Conservation (phyloP, 2,113 vertebrate species). For the Leptosomus discolor region DNA sequence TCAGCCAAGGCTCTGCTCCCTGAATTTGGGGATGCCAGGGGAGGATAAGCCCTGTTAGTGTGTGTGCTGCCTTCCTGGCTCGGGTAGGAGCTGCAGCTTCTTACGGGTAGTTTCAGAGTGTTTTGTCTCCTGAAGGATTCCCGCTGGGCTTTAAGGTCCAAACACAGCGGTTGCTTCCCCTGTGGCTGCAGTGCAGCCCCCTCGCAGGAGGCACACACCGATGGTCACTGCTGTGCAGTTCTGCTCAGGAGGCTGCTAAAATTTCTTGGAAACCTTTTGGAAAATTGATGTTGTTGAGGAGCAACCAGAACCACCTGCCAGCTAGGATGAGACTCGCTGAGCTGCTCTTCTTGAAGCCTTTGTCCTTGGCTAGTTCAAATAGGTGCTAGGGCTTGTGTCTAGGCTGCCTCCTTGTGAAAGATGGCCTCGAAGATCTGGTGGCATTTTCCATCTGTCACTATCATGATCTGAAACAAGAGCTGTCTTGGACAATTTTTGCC, state of each 20-base stretch:
- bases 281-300: not conserved
- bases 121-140: not conserved
- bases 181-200: not conserved
- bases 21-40: fast-evolving
- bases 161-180: not conserved
- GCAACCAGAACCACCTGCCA: not conserved
- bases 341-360: not conserved
- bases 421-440: not conserved
- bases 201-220: fast-evolving
- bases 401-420: not conserved
- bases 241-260: not conserved
- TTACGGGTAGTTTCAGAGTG: not conserved
- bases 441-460: constrained; percentile 13
- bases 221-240: not conserved
- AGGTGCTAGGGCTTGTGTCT: not conserved
- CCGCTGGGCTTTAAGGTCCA: not conserved
- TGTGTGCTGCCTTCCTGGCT: not conserved
- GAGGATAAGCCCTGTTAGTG: not conserved
- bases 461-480: not conserved
- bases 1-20: not conserved
- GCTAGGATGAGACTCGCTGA: not conserved
- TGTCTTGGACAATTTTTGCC: not conserved
- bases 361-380: not conserved
- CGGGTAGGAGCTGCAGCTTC: fast-evolving
- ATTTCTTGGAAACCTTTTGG: not conserved